Percentiles rank a stretch among this genome's conserved stretches.
Evolutionary conservation across 1,140 invertebrate genomes (phyloP).

Genomic region (Macrostomum lignano): DNA sequence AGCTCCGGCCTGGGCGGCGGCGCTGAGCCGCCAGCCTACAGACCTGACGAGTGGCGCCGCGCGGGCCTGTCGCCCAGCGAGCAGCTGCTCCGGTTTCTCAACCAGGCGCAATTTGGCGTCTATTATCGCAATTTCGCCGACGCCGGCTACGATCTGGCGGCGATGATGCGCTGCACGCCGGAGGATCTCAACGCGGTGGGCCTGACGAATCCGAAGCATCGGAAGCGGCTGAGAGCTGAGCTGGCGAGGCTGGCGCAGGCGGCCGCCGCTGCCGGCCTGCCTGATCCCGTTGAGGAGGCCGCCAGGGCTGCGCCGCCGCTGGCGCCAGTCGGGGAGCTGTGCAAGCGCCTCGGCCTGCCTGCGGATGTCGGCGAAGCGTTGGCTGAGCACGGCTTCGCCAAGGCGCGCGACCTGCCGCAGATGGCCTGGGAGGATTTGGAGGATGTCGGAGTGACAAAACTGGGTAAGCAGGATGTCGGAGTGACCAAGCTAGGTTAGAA

Average conservation of each 20-base stretch:
- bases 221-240: constrained; percentile 70
- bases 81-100: constrained; percentile 68
- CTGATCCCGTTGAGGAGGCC: constrained; percentile 4
- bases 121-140: constrained; percentile 70
- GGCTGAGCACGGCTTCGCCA: too few species aligned
- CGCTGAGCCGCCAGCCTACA: neutral
- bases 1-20: neutral
- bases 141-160: constrained; percentile 85
- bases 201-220: constrained; percentile 82
- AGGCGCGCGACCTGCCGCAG: too few species aligned
- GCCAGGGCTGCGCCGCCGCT: constrained; percentile 2
- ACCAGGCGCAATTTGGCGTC: constrained; percentile 74
- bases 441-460: too few species aligned
- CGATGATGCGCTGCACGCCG: constrained; percentile 79
- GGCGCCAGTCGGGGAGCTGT: neutral
- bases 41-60: neutral
- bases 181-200: too few species aligned
- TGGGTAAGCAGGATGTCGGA: too few species aligned
- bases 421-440: too few species aligned
- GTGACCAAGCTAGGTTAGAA: too few species aligned
- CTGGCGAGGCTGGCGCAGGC: too few species aligned
- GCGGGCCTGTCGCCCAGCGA: constrained; percentile 34
- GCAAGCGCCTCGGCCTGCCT: too few species aligned
- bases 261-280: too few species aligned
- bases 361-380: too few species aligned